These are phyloP conservation scores for Pyrocoelia pectoralis DNA, from an alignment of 2,888 invertebrate species.

Conservation along the genomic window DNA sequence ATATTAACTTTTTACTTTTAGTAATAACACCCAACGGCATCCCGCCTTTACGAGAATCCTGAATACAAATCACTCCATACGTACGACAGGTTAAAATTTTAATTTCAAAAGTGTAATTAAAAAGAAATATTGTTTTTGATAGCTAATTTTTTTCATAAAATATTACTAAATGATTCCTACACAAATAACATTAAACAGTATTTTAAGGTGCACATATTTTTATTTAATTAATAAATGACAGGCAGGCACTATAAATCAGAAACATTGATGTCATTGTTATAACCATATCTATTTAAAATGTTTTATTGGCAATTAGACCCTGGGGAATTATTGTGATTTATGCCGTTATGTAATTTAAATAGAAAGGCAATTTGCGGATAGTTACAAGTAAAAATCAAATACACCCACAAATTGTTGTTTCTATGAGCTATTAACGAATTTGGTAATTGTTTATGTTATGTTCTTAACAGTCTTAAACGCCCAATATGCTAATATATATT, in stretches of 20 bases:
- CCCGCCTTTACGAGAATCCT: neutral
- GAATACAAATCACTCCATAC: constrained; percentile 4
- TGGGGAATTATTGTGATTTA: constrained; percentile 11
- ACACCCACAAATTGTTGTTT: constrained; percentile 15
- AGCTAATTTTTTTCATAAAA: neutral
- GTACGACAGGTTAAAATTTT: constrained; percentile 8
- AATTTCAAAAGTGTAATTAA: constrained; percentile 9
- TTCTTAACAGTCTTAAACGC: constrained; percentile 21
- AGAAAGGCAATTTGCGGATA: constrained; percentile 22
- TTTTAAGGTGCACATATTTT: neutral
- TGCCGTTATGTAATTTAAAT: constrained; percentile 18
- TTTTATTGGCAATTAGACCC: constrained; percentile 11
- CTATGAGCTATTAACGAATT: constrained; percentile 22
- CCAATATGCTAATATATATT: constrained; percentile 23
- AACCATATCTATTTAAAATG: constrained; percentile 8
- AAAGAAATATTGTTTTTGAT: constrained; percentile 7
- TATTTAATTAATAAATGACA: constrained; percentile 1
- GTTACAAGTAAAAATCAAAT: constrained; percentile 23
- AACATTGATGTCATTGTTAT: constrained; percentile 18
- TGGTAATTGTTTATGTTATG: constrained; percentile 23
- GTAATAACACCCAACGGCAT: constrained; percentile 8
- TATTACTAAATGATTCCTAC: constrained; percentile 1
- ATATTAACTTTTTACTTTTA: neutral
- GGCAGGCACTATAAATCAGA: constrained; percentile 7
- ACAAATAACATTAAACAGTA: neutral